These are phyloP conservation scores for Macrobrachium rosenbergii DNA, from an alignment of 1,140 invertebrate genomes.

Conservation along the genomic window DNA sequence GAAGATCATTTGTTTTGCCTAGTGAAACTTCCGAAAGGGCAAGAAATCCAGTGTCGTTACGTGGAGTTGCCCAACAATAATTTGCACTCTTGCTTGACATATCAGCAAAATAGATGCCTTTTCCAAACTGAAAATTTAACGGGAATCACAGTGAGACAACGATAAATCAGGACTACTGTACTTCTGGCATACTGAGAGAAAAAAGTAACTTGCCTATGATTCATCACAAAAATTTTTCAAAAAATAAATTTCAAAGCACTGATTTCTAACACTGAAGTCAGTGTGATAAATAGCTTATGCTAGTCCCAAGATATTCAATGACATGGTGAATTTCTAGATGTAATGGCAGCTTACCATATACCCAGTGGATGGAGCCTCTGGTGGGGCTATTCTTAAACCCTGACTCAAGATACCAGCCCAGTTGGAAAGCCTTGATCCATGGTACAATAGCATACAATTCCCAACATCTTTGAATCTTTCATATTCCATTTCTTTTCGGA, in stretches of 20 bases:
- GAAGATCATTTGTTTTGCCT: constrained; percentile 67
- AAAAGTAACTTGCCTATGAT: no score
- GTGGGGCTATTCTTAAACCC: constrained; percentile 76
- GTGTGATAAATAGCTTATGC: no score
- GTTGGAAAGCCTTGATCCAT: constrained; percentile 76
- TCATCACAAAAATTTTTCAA: no score
- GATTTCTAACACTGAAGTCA: not conserved
- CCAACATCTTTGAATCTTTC: constrained; percentile 67
- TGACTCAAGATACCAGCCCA: constrained; percentile 76
- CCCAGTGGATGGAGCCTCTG: constrained; percentile 73
- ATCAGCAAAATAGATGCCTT: constrained; percentile 77
- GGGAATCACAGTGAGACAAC: not conserved
- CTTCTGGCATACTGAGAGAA: not conserved
- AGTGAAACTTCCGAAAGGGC: constrained; percentile 74
- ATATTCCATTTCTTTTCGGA: constrained; percentile 67
- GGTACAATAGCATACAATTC: constrained; percentile 74
- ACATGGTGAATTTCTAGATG: not conserved
- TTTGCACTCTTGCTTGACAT: constrained; percentile 78
- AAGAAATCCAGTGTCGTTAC: constrained; percentile 72
- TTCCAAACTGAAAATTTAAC: constrained; percentile 68
- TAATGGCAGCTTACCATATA: constrained; percentile 74
- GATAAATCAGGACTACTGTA: no score
- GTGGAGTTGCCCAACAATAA: constrained; percentile 73
- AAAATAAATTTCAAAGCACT: no score
- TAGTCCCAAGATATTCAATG: not conserved